phyloP scores from a whole-genome alignment of 2,797 vertebrate genomes.

The Natrix natrix region DNA sequence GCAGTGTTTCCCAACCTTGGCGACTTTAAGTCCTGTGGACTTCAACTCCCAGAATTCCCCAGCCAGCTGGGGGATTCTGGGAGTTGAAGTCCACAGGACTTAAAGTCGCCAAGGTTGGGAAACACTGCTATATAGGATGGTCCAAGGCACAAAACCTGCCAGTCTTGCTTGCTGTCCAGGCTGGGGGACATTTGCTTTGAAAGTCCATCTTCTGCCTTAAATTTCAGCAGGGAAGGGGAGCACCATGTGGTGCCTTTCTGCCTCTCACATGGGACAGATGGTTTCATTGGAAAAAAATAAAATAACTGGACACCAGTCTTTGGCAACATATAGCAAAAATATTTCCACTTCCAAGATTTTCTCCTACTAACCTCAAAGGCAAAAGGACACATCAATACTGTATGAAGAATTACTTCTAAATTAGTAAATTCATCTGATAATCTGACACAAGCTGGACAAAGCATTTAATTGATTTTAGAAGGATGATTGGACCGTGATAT shows the following conservation, averaged over 20 bases:
- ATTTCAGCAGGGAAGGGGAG: background rate
- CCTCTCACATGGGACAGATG: too few relatives aligned
- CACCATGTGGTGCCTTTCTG: too few relatives aligned
- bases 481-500: background rate
- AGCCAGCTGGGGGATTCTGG: too few relatives aligned
- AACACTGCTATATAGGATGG: background rate
- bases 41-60: too few relatives aligned
- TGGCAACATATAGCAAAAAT: background rate
- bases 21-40: too few relatives aligned
- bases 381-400: background rate
- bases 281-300: background rate
- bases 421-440: background rate
- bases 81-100: too few relatives aligned
- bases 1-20: too few relatives aligned
- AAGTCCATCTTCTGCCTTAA: background rate
- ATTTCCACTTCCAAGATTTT: background rate
- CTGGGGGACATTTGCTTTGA: background rate
- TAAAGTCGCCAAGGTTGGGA: too few relatives aligned
- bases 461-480: background rate
- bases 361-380: background rate
- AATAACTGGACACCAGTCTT: background rate
- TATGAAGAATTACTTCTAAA: too few relatives aligned
- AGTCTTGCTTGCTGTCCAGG: background rate
- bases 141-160: background rate
- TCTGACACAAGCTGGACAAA: background rate